phyloP scores from a whole-genome alignment of 1,140 invertebrate genomes.

The Melitaea cinxia region DNA sequence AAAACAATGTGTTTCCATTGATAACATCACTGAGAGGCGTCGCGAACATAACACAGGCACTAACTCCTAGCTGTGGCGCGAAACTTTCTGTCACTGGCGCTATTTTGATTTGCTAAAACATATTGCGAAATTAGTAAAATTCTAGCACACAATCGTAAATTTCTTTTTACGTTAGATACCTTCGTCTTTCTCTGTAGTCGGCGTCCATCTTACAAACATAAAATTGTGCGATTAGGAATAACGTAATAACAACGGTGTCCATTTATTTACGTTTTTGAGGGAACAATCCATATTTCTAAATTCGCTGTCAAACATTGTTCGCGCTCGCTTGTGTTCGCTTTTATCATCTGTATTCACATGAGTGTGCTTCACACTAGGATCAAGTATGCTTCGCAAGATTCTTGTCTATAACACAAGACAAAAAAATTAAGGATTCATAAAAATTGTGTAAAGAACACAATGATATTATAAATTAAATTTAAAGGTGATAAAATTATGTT shows the following conservation, averaged over 20 bases:
- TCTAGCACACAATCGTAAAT: not conserved
- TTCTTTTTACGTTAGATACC: slow-evolving; percentile 49
- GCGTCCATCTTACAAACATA: slow-evolving; percentile 79
- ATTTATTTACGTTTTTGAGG: slow-evolving; percentile 77
- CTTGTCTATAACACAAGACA: slow-evolving; percentile 33
- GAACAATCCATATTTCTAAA: slow-evolving; percentile 56
- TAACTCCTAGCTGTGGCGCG: slow-evolving; percentile 65
- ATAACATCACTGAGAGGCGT: slow-evolving; percentile 69
- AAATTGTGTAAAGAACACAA: not conserved
- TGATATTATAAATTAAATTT: not conserved
- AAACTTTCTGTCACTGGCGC: slow-evolving; percentile 67
- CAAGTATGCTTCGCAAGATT: not conserved
- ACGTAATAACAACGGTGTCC: slow-evolving; percentile 77
- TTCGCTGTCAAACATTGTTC: slow-evolving; percentile 61
- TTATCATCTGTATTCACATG: slow-evolving; percentile 25
- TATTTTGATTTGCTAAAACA: slow-evolving; percentile 57
- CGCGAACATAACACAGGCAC: slow-evolving; percentile 52
- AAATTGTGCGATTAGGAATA: slow-evolving; percentile 69
- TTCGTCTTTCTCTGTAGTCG: slow-evolving; percentile 53
- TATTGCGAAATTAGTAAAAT: slow-evolving; percentile 35
- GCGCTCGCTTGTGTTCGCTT: slow-evolving; percentile 49
- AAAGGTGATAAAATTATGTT: too few species aligned
- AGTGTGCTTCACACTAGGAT: slow-evolving; percentile 23
- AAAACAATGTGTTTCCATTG: slow-evolving; percentile 62
- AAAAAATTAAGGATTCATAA: not conserved